phyloP scores from a whole-genome alignment of 1,140 invertebrate species.

The Aphelinus certus region DNA sequence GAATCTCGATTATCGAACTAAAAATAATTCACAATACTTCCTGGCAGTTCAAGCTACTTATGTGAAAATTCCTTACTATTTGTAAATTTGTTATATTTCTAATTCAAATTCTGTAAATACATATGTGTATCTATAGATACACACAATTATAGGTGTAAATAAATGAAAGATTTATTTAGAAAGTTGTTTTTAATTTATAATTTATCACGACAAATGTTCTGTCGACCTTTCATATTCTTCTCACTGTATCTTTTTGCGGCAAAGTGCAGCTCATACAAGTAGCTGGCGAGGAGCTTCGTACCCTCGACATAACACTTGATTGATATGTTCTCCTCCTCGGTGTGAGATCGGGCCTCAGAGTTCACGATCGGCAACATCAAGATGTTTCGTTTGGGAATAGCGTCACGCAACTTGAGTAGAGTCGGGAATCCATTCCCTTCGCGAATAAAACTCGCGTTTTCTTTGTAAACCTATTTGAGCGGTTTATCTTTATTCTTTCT shows the following conservation, averaged over 20 bases:
- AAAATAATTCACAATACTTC: too few relatives aligned
- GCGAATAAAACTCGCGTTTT: constrained; percentile 42
- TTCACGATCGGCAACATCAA: constrained; percentile 42
- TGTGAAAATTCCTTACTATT: too few relatives aligned
- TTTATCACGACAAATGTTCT: constrained; percentile 20
- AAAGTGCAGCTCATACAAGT: constrained; percentile 40
- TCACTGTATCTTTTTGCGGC: constrained; percentile 1
- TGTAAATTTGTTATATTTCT: too few relatives aligned
- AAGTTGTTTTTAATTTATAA: background rate
- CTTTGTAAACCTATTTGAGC: constrained; percentile 44
- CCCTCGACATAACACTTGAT: constrained; percentile 44
- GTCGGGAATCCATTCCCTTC: constrained; percentile 44
- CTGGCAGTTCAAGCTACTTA: too few relatives aligned
- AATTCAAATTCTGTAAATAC: too few relatives aligned
- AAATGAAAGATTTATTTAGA: constrained; percentile 18
- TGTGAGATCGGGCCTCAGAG: constrained; percentile 32
- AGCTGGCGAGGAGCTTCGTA: constrained; percentile 44
- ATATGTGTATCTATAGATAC: too few relatives aligned
- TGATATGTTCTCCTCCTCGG: constrained; percentile 43
- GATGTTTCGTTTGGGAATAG: constrained; percentile 42
- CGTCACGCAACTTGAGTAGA: constrained; percentile 40
- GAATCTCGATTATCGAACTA: too few relatives aligned
- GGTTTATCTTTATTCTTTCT: background rate
- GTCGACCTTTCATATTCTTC: background rate
- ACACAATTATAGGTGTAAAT: constrained; percentile 28